Base-by-base conservation (phyloP, 2,113 vertebrate species). In the Serilophus lunatus region DNA sequence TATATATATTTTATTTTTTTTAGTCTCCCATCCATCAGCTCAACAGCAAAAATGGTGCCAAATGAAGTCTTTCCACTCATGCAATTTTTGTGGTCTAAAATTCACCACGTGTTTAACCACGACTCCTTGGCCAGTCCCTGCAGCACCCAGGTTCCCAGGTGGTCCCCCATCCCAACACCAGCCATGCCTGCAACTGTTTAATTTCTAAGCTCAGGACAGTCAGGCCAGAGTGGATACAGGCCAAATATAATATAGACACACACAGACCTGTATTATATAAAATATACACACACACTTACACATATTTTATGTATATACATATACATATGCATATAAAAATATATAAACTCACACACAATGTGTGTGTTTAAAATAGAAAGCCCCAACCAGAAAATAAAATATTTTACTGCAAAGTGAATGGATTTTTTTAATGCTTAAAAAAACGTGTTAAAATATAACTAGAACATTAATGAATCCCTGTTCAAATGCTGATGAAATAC, bases 181-280 rank as follows among this genome's bases (percentile, higher is more conserved):
- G 88, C 83, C 64, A 83, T 93, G 72, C 86, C 96, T 92, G 86
- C 26, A 91, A 93, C 91, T 94, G 91, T 75, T 95, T 92, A 84
- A 83, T 84, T 95, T 94, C 86, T 89, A 68, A 91, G 89, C 77
- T 92, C 86, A 78, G 72, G 65, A 93, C 90, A 94, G 90, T 93
- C 85, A 88, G 93, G 36, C 79, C 88, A 88, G 86, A n/a, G 91
- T 96, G 95, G 94, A 96, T 84, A 49, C 19, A 71, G 60, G 94
- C 96, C 96, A 96, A 94, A 93, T 83, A 96, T 81, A 97, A 97
- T 90, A 97, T 22, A 96, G 94, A 92, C 86, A 88, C 92, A 91
- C 88, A 96, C 28, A 93, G 56, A 20, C 50, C 64, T 86, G 80
- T 74, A 45, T 88, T 92, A 93, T 96, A 90, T 82, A 86, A 92